Percentiles rank a stretch among this genome's conserved stretches.
Evolutionary conservation across 2,888 invertebrate species (phyloP).

Genomic region (Scaptomyza reducta): DNA sequence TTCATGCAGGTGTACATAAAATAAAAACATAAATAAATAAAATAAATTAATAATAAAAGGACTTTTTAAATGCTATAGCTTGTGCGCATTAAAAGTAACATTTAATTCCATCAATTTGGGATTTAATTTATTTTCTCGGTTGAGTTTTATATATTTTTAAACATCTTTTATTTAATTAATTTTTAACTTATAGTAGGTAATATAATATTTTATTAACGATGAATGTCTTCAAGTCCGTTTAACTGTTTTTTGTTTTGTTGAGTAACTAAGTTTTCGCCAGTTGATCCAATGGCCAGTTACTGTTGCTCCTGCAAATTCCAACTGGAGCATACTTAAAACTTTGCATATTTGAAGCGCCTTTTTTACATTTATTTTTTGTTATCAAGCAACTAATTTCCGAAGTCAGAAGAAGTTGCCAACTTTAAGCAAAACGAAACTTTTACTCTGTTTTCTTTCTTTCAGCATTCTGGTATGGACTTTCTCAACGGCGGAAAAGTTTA

Average conservation of each 20-base stretch:
- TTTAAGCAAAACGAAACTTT: slow-evolving; percentile 39
- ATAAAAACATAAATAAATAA: too few species aligned
- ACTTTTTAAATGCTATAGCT: too few species aligned
- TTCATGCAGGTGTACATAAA: slow-evolving; percentile 9
- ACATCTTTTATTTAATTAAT: too few species aligned
- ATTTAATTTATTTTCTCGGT: background rate
- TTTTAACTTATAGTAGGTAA: background rate
- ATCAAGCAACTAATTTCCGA: slow-evolving; percentile 52
- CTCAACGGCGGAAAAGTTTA: slow-evolving; percentile 17
- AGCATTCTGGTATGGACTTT: slow-evolving; percentile 39
- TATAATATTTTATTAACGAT: background rate
- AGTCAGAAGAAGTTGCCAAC: slow-evolving; percentile 38
- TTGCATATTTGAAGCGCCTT: slow-evolving; percentile 32
- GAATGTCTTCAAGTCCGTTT: background rate
- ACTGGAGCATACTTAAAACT: slow-evolving; percentile 17
- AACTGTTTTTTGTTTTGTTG: background rate
- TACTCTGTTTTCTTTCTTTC: slow-evolving; percentile 26
- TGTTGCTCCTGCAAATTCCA: background rate
- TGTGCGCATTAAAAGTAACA: slow-evolving; percentile 8
- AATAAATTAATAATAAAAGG: too few species aligned
- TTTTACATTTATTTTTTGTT: slow-evolving; percentile 12
- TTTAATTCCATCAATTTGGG: slow-evolving; percentile 6
- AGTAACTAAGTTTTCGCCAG: background rate
- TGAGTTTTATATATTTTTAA: too few species aligned
- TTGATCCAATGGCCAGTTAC: slow-evolving; percentile 3